Conservation (phyloP, 2,888 invertebrate genomes). For the Clusia tigrina region DNA sequence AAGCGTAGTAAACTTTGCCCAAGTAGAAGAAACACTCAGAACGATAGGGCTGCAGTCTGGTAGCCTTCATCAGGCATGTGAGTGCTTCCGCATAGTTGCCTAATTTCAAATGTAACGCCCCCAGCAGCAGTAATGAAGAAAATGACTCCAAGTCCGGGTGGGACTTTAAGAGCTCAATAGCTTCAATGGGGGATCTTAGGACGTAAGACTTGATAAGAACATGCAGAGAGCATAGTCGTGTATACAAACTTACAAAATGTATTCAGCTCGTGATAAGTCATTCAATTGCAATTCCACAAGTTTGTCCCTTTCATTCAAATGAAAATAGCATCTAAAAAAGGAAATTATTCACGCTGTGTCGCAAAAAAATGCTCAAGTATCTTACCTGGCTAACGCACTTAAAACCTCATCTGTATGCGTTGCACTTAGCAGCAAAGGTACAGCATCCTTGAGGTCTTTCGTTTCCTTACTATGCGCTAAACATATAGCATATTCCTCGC, state of each 20-base stretch:
- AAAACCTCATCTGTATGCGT: constrained; percentile 33
- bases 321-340: constrained; percentile 49
- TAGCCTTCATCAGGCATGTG: constrained; percentile 73
- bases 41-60: constrained; percentile 77
- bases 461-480: constrained; percentile 48
- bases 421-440: constrained; percentile 58
- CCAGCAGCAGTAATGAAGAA: constrained; percentile 48
- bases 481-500: constrained; percentile 45
- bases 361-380: not conserved
- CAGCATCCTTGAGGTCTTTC: constrained; percentile 64
- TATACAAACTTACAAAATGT: constrained; percentile 48
- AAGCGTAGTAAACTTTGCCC: constrained; percentile 76
- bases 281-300: constrained; percentile 42
- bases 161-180: constrained; percentile 66
- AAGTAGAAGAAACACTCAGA: constrained; percentile 78
- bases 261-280: constrained; percentile 46
- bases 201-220: not conserved
- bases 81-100: constrained; percentile 71
- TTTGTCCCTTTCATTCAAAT: constrained; percentile 41
- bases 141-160: constrained; percentile 44
- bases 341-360: not conserved
- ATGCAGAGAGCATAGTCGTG: too few species aligned
- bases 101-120: constrained; percentile 53
- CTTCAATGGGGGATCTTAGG: constrained; percentile 65
- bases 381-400: constrained; percentile 50